Evolutionary conservation across 2,113 vertebrate genomes (phyloP), one percentile per base, ranked within the genome.

Genomic region (Dissostichus mawsoni): DNA sequence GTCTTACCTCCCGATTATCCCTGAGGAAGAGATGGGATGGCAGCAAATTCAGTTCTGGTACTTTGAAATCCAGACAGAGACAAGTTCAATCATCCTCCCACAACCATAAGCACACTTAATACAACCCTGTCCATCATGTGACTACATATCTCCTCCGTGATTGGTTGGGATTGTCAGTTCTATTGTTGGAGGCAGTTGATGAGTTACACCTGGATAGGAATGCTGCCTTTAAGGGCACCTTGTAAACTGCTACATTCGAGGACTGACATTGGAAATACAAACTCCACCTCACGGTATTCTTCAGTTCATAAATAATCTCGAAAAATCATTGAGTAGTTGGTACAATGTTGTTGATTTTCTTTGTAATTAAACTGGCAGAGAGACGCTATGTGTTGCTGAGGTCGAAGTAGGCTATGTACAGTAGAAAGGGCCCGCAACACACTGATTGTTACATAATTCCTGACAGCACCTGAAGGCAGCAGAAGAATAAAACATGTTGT

Each of bases 111-210:
- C 82, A 79, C 76, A 83, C 90, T 84, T 93, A 90, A 89, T 89
- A 91, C 84, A 83, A 67, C 81, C 59, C 20, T 61, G 80, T 74
- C 50, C 6, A 48, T 85, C 92, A 91, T 48, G 84, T 94, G 91
- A 89, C 80, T 69, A 11, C 68, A 64, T 81, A 52, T 75, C 84
- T 91, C 53, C 16, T 62, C 74, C 67, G 16, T 90, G 88, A 93
- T 87, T 91, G 87, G 92, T 62, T 12, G n/a, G 44, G 51, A 29
- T 44, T 14, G 81, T 63, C 72, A 36, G 59, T 88, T 86, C 94
- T 94, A 94, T 93, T 94, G 94, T 93, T 92, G 90, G 91, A 87
- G 71, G 47, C 85, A 80, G 29, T 86, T 69, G 78, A 81, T 74
- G 84, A 88, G 71, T 83, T 82, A 80, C 51, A 89, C 87, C 85